Evolutionary conservation across 2,888 invertebrate genomes (phyloP), one percentile per base, ranked within the genome.

Genomic region (Drosophila formosana): DNA sequence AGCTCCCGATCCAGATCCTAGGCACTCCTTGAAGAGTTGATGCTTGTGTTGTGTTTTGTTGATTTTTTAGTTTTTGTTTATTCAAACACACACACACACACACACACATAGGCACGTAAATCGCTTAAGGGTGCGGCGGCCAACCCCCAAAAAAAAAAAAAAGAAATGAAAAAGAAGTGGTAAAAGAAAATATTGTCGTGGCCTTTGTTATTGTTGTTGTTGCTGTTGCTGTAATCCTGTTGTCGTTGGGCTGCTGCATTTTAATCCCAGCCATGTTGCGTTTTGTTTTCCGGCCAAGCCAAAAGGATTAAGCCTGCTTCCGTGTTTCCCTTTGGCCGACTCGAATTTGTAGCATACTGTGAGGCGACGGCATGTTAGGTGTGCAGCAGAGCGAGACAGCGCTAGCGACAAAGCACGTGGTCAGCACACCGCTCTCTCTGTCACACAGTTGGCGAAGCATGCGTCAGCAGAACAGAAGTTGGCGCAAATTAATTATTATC

Each of bases 161-260:
- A 28, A 28, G 3, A 32, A 32, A 7, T 18, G 18, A 1, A 18
- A 32, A 37, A 37, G n/a, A 37, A 11, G 37, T n/a, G n/a, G n/a
- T 37, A n/a, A 37, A 37, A 5, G 37, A 37, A 37, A 37, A 37
- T n/a, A 37, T 5, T 37, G 30, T 9, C 28, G 32, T 39, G 41
- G 8, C 41, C 28, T 41, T 52, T 65, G 52, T 30, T 60, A 45
- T 61, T 58, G 45, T 45, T 74, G 57, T 37, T 49, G 50, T 56
- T 53, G 32, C 34, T 57, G 52, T 34, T 60, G 47, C 58, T 58
- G 73, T 76, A 82, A 84, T 84, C 74, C 55, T 66, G 66, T 72
- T 72, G 70, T 72, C 11, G 74, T 76, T 71, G 68, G 68, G 62
- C 76, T 83, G 62, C 76, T 83, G 68, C 79, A 72, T 79, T 72